Percentiles rank a stretch among this genome's conserved stretches.
Conservation (phyloP, 1,140 invertebrate species). For the Drosophila nebulosa region DNA sequence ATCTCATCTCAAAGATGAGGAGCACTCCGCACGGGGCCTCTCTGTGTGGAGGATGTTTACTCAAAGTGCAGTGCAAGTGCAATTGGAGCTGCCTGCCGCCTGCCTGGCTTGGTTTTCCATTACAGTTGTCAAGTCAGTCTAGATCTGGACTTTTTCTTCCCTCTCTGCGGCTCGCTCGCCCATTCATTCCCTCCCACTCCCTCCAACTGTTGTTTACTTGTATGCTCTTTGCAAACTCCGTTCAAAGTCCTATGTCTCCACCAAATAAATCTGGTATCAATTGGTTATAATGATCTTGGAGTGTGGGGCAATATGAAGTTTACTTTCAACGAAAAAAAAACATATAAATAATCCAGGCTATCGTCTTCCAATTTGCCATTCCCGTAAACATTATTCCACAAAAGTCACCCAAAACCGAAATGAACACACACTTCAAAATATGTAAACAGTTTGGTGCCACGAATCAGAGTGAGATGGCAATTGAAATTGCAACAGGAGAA, state of each 20-base stretch:
- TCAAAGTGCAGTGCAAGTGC: neutral
- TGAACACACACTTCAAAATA: neutral
- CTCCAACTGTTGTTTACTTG: no score
- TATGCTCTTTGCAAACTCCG: neutral
- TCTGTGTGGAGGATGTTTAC: neutral
- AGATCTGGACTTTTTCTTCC: no score
- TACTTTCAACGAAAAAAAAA: neutral
- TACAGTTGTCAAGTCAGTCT: no score
- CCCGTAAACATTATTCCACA: neutral
- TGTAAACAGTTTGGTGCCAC: neutral
- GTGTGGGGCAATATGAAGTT: neutral
- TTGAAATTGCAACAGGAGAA: neutral
- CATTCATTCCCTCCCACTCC: no score
- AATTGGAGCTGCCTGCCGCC: neutral
- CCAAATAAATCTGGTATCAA: no score
- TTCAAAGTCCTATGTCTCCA: neutral
- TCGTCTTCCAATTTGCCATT: no score
- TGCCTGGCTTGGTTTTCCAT: no score
- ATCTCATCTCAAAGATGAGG: neutral
- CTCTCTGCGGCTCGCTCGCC: no score
- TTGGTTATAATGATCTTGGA: no score
- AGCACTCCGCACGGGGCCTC: no score
- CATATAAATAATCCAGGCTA: neutral
- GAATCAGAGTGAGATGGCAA: neutral
- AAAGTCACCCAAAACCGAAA: neutral